A percentile compares a stretch with the other conserved stretches of the same genome.
These are phyloP conservation scores for Listronotus oregonensis DNA, from an alignment of 1,140 invertebrate genomes.

Conservation along the genomic window DNA sequence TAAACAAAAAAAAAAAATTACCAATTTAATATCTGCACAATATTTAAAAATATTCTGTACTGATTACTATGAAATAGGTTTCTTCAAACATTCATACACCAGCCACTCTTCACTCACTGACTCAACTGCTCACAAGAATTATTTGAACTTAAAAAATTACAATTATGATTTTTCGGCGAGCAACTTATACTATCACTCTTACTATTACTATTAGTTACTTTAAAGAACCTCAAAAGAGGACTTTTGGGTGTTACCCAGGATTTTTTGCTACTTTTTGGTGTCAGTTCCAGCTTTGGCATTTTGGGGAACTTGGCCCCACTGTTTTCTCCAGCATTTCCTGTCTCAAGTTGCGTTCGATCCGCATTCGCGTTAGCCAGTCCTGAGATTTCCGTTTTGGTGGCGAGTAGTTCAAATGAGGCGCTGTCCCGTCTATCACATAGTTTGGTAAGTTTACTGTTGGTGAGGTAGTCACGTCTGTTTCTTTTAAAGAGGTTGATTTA, in stretches of 20 bases:
- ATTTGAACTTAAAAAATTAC: constrained; percentile 9
- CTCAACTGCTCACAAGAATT: background rate
- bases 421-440: constrained; percentile 74
- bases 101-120: constrained; percentile 5
- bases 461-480: constrained; percentile 21
- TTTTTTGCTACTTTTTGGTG: constrained; percentile 31
- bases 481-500: constrained; percentile 14
- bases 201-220: constrained; percentile 40
- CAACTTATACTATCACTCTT: constrained; percentile 24
- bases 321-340: constrained; percentile 42
- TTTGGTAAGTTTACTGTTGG: constrained; percentile 78
- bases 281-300: constrained; percentile 36
- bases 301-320: constrained; percentile 28
- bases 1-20: too few species aligned
- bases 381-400: constrained; percentile 69
- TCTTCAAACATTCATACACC: too few species aligned
- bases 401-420: constrained; percentile 74
- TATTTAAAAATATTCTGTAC: too few species aligned
- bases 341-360: constrained; percentile 61
- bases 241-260: constrained; percentile 31
- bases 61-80: too few species aligned
- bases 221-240: constrained; percentile 49
- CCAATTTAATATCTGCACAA: too few species aligned
- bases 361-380: constrained; percentile 74
- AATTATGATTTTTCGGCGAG: constrained; percentile 31